phyloP scores from a whole-genome alignment of 1,140 invertebrate species.

The Paraescarpia echinospica region DNA sequence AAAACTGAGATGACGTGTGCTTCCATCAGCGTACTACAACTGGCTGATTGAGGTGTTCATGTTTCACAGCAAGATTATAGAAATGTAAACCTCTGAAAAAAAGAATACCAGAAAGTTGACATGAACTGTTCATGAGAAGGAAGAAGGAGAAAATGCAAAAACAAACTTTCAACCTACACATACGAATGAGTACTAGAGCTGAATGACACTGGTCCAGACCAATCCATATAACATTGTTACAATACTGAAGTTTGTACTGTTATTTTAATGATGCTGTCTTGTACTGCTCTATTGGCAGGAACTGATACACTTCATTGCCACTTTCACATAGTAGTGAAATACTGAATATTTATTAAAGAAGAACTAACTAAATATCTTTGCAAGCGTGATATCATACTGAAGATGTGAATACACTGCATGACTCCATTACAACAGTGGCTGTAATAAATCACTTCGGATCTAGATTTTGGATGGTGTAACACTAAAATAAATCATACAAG shows the following conservation, averaged over 20 bases:
- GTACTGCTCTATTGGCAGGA: too few species aligned
- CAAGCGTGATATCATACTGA: background rate
- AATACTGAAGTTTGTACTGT: too few species aligned
- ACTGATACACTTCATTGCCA: too few species aligned
- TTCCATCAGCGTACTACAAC: background rate
- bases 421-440: background rate
- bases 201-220: too few species aligned
- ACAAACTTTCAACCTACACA: too few species aligned
- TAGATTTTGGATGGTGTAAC: background rate
- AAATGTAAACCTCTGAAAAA: too few species aligned
- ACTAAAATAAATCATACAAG: background rate
- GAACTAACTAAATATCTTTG: background rate
- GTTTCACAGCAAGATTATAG: too few species aligned
- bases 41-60: background rate
- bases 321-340: too few species aligned
- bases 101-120: background rate
- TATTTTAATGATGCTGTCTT: too few species aligned
- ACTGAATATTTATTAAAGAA: too few species aligned
- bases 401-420: background rate
- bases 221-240: too few species aligned
- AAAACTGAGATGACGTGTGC: background rate
- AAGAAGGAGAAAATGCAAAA: background rate
- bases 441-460: background rate
- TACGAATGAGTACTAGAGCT: too few species aligned
- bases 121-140: background rate